Conservation (phyloP, 2,797 vertebrate genomes). For the Nyctalus aviator region DNA sequence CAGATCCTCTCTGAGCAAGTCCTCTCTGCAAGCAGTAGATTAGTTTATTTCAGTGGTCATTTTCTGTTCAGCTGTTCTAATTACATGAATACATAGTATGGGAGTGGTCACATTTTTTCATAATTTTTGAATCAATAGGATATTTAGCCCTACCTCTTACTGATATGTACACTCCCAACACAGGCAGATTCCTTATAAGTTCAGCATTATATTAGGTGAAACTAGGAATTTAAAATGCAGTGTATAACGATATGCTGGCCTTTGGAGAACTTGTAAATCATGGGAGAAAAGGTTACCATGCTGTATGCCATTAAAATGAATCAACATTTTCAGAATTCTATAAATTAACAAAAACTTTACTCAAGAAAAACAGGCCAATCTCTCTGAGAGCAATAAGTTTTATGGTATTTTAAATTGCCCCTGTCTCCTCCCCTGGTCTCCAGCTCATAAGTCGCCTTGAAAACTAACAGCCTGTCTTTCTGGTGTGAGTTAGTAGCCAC, state of each 20-base stretch:
- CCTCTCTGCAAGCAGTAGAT: background rate
- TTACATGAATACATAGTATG: background rate
- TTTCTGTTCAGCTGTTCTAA: background rate
- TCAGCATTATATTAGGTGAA: background rate
- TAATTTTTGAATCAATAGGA: background rate
- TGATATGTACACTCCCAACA: background rate
- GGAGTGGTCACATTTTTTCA: background rate
- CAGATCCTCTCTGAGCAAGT: background rate
- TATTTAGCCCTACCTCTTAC: background rate
- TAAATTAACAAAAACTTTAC: background rate
- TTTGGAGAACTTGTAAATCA: background rate
- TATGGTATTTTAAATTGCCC: background rate
- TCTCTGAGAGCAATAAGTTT: background rate
- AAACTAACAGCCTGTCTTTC: background rate
- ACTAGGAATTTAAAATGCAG: conserved; percentile 12
- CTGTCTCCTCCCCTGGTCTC: background rate
- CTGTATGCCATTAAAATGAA: background rate
- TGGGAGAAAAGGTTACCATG: background rate
- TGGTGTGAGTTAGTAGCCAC: background rate
- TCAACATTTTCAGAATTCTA: too few relatives aligned
- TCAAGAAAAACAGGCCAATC: background rate
- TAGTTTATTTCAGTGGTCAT: background rate
- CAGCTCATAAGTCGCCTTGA: background rate
- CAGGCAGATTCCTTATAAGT: background rate
- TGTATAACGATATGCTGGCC: background rate